Evolutionary conservation across 2,113 vertebrate genomes (phyloP).

Genomic region (Cardinalis cardinalis): DNA sequence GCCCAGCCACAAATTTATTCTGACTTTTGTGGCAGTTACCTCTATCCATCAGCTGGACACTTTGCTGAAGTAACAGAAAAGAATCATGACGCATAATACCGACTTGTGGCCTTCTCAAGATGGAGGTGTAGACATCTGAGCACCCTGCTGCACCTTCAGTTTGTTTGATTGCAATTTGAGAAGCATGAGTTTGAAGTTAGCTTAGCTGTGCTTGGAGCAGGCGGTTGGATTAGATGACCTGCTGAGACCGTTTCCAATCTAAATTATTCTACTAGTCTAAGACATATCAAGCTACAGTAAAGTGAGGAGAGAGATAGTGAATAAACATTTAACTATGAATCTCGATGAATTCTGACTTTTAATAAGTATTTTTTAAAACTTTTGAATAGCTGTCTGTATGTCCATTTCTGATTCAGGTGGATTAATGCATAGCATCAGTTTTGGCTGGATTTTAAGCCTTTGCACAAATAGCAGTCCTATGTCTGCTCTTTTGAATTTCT

Average conservation of each 20-base stretch:
- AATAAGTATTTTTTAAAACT: neutral
- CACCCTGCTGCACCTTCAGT: neutral
- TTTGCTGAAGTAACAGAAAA: neutral
- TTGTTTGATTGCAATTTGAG: neutral
- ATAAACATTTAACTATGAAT: neutral
- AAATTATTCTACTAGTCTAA: neutral
- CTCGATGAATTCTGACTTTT: neutral
- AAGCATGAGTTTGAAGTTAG: neutral
- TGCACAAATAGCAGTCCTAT: neutral
- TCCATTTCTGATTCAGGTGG: neutral
- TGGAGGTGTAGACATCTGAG: neutral
- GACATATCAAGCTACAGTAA: neutral
- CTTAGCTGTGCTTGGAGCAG: neutral
- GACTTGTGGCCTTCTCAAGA: neutral
- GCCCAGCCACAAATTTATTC: neutral
- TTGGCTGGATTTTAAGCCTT: neutral
- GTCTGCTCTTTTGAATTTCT: neutral
- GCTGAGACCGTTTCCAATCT: neutral
- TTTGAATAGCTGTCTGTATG: neutral
- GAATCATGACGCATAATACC: neutral
- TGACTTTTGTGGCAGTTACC: neutral
- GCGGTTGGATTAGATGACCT: neutral
- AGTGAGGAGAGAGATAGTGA: fast-evolving
- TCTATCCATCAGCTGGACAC: neutral
- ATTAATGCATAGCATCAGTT: neutral